Percentiles rank a stretch among this genome's conserved stretches.
phyloP scores from a whole-genome alignment of 2,113 vertebrate genomes.

The Phodopus roborovskii region DNA sequence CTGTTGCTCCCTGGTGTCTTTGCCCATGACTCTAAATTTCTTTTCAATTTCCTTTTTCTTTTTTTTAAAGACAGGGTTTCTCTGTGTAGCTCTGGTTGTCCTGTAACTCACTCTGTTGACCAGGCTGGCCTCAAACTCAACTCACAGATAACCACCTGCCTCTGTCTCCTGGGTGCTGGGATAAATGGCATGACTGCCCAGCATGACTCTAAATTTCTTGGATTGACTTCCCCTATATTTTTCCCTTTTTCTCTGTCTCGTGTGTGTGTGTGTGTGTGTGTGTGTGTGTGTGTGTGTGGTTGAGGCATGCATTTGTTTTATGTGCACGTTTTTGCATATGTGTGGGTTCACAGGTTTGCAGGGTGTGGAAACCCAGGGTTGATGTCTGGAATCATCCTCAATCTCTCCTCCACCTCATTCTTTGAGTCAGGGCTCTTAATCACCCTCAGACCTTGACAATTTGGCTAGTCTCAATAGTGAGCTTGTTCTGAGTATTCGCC shows the following conservation, averaged over 20 bases:
- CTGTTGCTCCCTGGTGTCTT: not conserved
- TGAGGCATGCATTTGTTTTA: no score
- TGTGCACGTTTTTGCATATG: not conserved
- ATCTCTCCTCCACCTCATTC: not conserved
- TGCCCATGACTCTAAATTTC: not conserved
- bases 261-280: not conserved
- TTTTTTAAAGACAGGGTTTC: not conserved
- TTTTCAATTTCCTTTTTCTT: not conserved
- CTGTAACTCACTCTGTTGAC: not conserved
- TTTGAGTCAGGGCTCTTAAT: not conserved
- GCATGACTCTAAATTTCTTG: slow-evolving; percentile 6
- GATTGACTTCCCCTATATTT: not conserved
- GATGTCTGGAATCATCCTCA: not conserved
- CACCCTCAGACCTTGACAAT: no score
- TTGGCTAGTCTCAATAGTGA: not conserved
- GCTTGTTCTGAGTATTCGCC: not conserved
- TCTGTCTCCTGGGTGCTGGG: not conserved
- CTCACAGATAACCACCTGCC: not conserved
- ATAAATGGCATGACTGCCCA: not conserved
- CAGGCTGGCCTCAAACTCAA: not conserved
- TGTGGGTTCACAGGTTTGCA: no score
- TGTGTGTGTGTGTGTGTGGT: not conserved
- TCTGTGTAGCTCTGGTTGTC: not conserved
- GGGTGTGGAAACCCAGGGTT: not conserved
- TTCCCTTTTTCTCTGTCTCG: not conserved